Percentiles rank a stretch among this genome's conserved stretches.
These are phyloP conservation scores for Nemoura dubitans DNA, from an alignment of 2,888 invertebrate species.

Conservation along the genomic window DNA sequence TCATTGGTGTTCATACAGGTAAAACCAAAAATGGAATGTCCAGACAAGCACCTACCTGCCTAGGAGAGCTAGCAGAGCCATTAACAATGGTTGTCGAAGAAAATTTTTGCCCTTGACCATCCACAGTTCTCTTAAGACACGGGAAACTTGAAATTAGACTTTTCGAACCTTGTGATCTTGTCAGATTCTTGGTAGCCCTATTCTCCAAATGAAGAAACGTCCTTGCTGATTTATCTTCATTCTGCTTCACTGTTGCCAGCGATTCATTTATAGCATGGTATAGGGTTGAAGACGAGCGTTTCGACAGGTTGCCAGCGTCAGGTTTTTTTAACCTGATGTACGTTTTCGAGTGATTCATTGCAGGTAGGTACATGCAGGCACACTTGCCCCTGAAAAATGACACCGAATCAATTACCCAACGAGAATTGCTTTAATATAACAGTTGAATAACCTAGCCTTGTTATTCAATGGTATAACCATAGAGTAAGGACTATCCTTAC, in stretches of 20 bases:
- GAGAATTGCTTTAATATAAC: too few species aligned
- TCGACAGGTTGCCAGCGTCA: not conserved
- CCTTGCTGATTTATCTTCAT: not conserved
- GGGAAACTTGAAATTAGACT: not conserved
- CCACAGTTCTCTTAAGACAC: not conserved
- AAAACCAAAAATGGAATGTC: too few species aligned
- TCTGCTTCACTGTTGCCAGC: not conserved
- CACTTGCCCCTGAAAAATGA: not conserved
- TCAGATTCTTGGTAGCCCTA: not conserved
- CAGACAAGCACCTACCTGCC: not conserved
- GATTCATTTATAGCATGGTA: not conserved
- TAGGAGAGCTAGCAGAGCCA: not conserved
- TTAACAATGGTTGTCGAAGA: slow-evolving; percentile 23
- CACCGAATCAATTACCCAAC: not conserved
- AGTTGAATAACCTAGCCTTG: too few species aligned
- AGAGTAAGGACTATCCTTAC: too few species aligned
- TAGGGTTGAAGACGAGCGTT: not conserved
- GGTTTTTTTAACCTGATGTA: not conserved
- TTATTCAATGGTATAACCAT: too few species aligned
- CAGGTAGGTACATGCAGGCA: not conserved
- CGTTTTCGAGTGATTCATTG: not conserved
- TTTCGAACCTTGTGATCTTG: not conserved
- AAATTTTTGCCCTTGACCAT: not conserved
- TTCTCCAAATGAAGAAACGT: not conserved
- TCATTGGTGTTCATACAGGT: not conserved